Evolutionary conservation across 2,888 invertebrate genomes (phyloP).

Genomic region (Pterostichus niger): DNA sequence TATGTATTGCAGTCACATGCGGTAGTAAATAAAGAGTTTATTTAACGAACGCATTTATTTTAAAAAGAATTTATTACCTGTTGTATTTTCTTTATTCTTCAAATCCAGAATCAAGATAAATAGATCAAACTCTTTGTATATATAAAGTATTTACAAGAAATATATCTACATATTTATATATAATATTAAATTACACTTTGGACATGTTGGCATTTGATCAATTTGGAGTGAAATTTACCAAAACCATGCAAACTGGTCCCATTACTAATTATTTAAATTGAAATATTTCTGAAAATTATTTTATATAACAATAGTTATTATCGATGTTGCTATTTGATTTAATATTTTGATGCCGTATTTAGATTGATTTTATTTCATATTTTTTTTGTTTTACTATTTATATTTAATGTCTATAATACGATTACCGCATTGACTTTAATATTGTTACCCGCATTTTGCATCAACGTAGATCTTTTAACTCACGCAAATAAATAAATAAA

Average conservation of each 20-base stretch:
- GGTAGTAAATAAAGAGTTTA: constrained; percentile 42
- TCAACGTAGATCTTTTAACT: constrained; percentile 31
- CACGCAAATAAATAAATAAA: constrained; percentile 14
- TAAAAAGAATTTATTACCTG: constrained; percentile 19
- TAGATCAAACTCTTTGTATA: constrained; percentile 38
- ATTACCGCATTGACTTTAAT: constrained; percentile 49
- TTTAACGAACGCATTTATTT: constrained; percentile 15
- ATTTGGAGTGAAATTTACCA: constrained; percentile 63
- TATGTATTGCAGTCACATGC: constrained; percentile 64
- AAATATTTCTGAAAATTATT: constrained; percentile 51
- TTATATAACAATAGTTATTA: constrained; percentile 53
- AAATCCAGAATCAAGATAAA: not conserved
- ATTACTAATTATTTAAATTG: constrained; percentile 57
- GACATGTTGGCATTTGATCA: constrained; percentile 63
- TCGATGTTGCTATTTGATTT: constrained; percentile 50
- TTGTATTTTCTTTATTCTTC: constrained; percentile 1
- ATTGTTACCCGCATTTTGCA: constrained; percentile 33
- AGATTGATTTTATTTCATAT: constrained; percentile 28
- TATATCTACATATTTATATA: constrained; percentile 60
- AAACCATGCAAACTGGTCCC: constrained; percentile 63
- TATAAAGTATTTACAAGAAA: constrained; percentile 54
- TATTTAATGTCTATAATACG: constrained; percentile 25
- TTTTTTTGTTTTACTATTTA: constrained; percentile 18
- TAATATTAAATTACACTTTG: constrained; percentile 57
- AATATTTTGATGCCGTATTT: constrained; percentile 42